A percentile compares a stretch with the other conserved stretches of the same genome.
Evolutionary conservation across 2,113 vertebrate species (phyloP).

Genomic region (Psilopsiagon aurifrons): DNA sequence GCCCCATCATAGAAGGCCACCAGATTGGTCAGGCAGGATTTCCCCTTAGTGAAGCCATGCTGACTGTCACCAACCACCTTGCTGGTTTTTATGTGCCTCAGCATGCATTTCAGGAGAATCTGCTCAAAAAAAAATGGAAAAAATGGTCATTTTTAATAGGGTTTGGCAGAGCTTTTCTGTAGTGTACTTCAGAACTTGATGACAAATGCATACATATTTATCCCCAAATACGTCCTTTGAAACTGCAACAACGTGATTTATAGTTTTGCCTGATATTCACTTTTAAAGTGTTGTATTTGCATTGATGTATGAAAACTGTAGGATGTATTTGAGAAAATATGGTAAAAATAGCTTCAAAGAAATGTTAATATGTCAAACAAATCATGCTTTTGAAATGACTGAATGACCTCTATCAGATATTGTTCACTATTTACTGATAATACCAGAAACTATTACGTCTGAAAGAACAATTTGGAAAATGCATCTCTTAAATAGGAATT

Average conservation of each 20-base stretch:
- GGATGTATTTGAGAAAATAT: neutral
- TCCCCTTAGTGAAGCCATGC: too few species aligned
- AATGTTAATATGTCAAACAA: neutral
- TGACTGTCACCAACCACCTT: too few species aligned
- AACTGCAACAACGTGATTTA: neutral
- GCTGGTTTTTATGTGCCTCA: too few species aligned
- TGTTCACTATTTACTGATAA: neutral
- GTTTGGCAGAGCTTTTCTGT: neutral
- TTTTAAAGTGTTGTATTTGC: neutral
- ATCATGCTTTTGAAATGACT: neutral
- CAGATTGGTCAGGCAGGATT: too few species aligned
- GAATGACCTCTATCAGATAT: neutral
- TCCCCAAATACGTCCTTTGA: neutral
- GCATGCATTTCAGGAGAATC: too few species aligned
- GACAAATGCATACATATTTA: neutral
- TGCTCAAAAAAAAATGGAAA: neutral
- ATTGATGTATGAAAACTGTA: neutral
- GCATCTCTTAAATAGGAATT: neutral
- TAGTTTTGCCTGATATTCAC: neutral
- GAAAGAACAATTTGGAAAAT: neutral
- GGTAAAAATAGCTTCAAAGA: neutral
- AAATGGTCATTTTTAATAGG: accelerated
- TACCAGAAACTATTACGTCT: neutral
- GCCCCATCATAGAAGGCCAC: too few species aligned
- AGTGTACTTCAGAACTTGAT: neutral